Evolutionary conservation across 2,888 invertebrate species (phyloP), one percentile per base, ranked within the genome.

Genomic region (Drosophila buzzatii): DNA sequence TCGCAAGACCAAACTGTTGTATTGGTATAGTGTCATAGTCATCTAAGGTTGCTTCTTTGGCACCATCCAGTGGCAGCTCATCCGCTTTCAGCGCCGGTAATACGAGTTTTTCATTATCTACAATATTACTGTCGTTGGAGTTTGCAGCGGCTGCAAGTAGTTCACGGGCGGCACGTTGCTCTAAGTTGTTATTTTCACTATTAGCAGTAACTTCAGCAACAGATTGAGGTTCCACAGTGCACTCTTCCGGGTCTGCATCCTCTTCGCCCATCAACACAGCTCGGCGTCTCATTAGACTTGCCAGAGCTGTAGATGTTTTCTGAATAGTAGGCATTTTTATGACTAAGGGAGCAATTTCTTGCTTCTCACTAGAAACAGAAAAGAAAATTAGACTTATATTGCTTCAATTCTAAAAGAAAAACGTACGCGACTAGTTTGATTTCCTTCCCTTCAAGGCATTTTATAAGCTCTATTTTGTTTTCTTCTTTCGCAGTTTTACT

Each of bases 1-100:
- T 96, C 0, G 99, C 99, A 91, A 97, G 90, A 4, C 99, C 99
- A 95, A 96, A 99, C 61, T 97, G 95, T 88, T 94, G 93, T 51
- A 97, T 94, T 0, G 97, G 96, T 55, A 97, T 94, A 20, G 94
- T 92, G 47, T 96, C 96, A 93, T 96, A 97, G 89, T 96, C 96
- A 64, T 95, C 95, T 18, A 95, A 83, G 0, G 94, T 94, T 2
- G 97, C 94, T 94, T 96, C 96, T 89, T 95, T 95, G 74, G 96
- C 95, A 2, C 96, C 95, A 51, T 94, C 94, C 16, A 95, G 91
- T 23, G 95, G 94, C 62, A 95, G 93, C 55, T 94, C 94, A 14
- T 94, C 93, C 0, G 92, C 83, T n/a, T 94, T 94, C 4, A 91
- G 77, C n/a, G 95, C 81, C 1, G 95, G 95, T 14, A 97, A 93